Conservation (phyloP, 2,113 vertebrate species). For the Anser brachyrhynchus region DNA sequence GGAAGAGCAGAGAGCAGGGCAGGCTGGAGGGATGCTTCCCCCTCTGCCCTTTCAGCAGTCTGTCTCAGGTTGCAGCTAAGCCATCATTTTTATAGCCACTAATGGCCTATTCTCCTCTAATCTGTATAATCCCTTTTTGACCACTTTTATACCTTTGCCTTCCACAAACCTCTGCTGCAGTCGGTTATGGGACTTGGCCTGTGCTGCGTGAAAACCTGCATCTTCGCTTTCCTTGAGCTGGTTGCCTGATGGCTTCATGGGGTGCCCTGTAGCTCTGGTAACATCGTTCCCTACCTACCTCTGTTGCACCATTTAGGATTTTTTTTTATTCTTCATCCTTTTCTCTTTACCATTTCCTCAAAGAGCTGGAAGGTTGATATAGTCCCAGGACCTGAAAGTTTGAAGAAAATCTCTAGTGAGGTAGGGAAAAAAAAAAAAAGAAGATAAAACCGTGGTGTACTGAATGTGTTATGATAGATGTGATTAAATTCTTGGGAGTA, state of each 20-base stretch:
- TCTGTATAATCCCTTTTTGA: constrained; percentile 51
- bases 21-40: background rate
- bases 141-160: constrained; percentile 47
- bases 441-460: constrained; percentile 61
- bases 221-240: background rate
- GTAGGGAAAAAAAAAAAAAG: background rate
- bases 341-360: constrained; percentile 1
- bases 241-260: background rate
- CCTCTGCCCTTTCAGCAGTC: background rate
- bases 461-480: constrained; percentile 49
- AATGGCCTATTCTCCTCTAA: constrained; percentile 53
- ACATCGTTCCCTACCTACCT: background rate
- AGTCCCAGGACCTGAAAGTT: constrained; percentile 20
- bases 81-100: constrained; percentile 57
- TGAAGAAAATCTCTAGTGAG: background rate
- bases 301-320: background rate
- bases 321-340: background rate
- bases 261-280: background rate
- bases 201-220: background rate
- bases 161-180: constrained; percentile 13
- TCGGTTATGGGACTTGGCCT: background rate
- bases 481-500: constrained; percentile 70
- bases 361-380: constrained; percentile 33
- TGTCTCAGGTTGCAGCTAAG: constrained; percentile 49
- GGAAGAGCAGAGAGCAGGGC: background rate